phyloP scores from a whole-genome alignment of 2,888 invertebrate species.

The Belgica antarctica region DNA sequence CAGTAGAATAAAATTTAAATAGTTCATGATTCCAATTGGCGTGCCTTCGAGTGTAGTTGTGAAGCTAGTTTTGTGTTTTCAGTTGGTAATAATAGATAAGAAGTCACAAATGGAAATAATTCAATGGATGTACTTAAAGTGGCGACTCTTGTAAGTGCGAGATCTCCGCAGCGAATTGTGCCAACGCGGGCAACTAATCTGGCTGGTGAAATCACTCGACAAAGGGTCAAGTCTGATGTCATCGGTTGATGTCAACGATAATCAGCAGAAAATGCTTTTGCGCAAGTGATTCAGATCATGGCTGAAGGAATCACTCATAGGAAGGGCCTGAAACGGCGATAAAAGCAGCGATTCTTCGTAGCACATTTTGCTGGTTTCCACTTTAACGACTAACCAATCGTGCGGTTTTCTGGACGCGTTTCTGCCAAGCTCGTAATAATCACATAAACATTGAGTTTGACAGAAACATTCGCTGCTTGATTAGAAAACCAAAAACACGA shows the following conservation, averaged over 20 bases:
- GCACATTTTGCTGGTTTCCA: not conserved
- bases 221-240: slow-evolving; percentile 6
- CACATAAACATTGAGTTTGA: no score
- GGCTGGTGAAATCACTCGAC: not conserved
- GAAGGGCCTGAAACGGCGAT: not conserved
- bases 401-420: slow-evolving; percentile 11
- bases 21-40: slow-evolving; percentile 15
- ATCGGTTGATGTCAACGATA: not conserved
- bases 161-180: not conserved
- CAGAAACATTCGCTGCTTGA: slow-evolving; percentile 4
- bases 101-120: not conserved
- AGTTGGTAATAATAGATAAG: slow-evolving; percentile 15
- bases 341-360: not conserved
- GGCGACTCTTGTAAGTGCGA: no score
- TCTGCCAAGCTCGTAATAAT: not conserved
- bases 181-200: not conserved
- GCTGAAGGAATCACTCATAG: slow-evolving; percentile 1
- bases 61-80: not conserved
- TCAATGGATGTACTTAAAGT: not conserved
- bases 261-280: not conserved
- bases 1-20: slow-evolving; percentile 8
- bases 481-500: not conserved
- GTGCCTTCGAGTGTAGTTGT: not conserved
- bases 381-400: not conserved
- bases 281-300: not conserved